Evolutionary conservation across 1,140 invertebrate species (phyloP), one percentile per base, ranked within the genome.

Genomic region (Drosophila gunungcola): DNA sequence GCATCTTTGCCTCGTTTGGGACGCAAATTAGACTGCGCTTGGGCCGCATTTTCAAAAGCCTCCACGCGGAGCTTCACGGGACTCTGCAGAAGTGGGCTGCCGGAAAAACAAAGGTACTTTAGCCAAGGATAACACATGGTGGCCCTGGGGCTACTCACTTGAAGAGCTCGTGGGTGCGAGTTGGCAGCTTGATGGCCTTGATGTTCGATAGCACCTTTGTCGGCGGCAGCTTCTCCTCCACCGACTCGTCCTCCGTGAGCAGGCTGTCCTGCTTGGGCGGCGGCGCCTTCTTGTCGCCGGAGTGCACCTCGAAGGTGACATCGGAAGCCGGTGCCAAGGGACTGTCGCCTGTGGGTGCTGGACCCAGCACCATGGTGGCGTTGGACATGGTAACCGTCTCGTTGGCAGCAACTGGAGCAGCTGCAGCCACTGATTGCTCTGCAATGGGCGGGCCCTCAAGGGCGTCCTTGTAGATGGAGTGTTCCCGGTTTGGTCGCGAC

Each of bases 31-130:
- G 12, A 38, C 9, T 88, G 73, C 2, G 89, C 80, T 54, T 54
- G 62, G 13, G 86, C 88, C 2, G 75, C 91, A 74, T 94, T 94
- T 67, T 95, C 94, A 69, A 95, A 95, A 2, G 94, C 95, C 69
- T 95, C 93, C 0, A 95, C 94, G 21, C 94, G 93, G 78, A 94
- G 94, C 70, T 95, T 95, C 21, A 95, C 93, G 0, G 94, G 94
- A 65, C 94, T 94, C 53, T 94, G 94, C 3, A 93, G 90, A 56
- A 94, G 94, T 3, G 94, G 94, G 92, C 94, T 95, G 42, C 93
- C 93, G 4, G 9, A 68, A 82, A 46, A 12, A 43, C 3, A 52
- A 4, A 58, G 3, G 42, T 29, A 2, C 1, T 13, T 51, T 43
- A 29, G n/a, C 13, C 3, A 56, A 32, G 21, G 38, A 2, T 25